A percentile compares a stretch with the other conserved stretches of the same genome.
Evolutionary conservation across 37 sponge, comb jelly and placozoan species (phyloP).

Genomic region (Eunapius fragilis): DNA sequence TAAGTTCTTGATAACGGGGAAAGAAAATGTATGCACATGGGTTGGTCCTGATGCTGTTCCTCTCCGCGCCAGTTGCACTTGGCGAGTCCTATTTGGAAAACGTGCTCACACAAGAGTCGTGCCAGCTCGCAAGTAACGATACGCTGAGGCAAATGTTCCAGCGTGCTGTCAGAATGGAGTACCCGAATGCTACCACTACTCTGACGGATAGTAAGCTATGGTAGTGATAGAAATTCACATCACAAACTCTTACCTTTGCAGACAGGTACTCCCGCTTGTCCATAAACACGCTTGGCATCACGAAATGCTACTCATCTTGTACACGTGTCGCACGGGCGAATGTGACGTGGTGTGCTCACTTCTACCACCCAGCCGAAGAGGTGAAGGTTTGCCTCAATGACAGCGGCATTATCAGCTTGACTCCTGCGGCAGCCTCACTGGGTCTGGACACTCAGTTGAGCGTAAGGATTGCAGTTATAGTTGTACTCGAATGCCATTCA

Average conservation of each 20-base stretch:
- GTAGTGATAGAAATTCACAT: background rate
- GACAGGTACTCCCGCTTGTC: background rate
- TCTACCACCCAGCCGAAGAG: conserved; percentile 30
- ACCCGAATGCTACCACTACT: background rate
- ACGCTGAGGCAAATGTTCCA: background rate
- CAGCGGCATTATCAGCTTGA: conserved; percentile 1
- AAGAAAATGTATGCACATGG: background rate
- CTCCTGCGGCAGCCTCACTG: background rate
- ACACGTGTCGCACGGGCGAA: background rate
- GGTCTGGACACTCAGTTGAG: background rate
- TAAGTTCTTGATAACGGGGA: no score
- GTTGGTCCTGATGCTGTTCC: background rate
- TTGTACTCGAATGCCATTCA: background rate
- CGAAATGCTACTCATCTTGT: background rate
- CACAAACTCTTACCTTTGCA: no score
- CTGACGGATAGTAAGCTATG: background rate
- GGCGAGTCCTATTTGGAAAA: background rate
- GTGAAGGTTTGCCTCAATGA: conserved; percentile 37
- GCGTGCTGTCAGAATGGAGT: background rate
- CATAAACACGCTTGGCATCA: background rate
- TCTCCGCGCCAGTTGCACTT: background rate
- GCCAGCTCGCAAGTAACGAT: background rate
- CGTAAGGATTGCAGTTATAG: background rate
- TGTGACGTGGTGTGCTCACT: conserved; percentile 45
- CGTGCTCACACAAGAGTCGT: background rate